Base-by-base conservation (phyloP, 2,888 invertebrate genomes). In the Eilema griseolum region DNA sequence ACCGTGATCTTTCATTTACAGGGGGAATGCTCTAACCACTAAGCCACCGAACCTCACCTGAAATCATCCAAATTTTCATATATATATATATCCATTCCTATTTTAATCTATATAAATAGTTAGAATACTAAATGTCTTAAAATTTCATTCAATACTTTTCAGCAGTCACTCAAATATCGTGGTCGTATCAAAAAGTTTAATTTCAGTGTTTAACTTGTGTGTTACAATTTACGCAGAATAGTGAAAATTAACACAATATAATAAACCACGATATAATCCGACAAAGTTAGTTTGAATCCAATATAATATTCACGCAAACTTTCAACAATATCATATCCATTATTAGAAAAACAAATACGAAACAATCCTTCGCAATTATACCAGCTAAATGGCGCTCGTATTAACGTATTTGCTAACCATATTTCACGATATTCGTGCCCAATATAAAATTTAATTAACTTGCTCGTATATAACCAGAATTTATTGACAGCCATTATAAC, bases 361-460 rank as follows among this genome's bases (percentile, higher is more conserved):
- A 61, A 10, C 24, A 8, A 60, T 46, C 23, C 31, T 23, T 72
- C 65, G 31, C 52, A 64, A 46, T 41, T 33, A 56, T 10, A 61
- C 11, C 61, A 56, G 20, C 56, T 66, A 57, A 61, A 56, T 56
- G 46, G 11, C 46, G 2, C 8, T 12, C 16, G 37, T 56, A 62
- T 62, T 64, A 31, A 26, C 24, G 62, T 62, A 68, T 69, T 65
- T 26, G 46, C 59, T 46, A 41, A 20, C 28, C 56, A 63, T 52
- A 66, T 61, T 37, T 66, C 46, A 65, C 60, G 59, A 31, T 52
- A 60, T 31, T 46, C 41, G 28, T 24, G 57, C 23, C 37, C 61
- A 71, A 71, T 67, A 67, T 67, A 64, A 65, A 75, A 64, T 79
- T 46, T 56, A 64, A 72, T 77, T 72, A 67, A 67, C 67, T 70